These are phyloP conservation scores for Callyntrura sp. DNA, from an alignment of 2,888 invertebrate species.

Conservation along the genomic window DNA sequence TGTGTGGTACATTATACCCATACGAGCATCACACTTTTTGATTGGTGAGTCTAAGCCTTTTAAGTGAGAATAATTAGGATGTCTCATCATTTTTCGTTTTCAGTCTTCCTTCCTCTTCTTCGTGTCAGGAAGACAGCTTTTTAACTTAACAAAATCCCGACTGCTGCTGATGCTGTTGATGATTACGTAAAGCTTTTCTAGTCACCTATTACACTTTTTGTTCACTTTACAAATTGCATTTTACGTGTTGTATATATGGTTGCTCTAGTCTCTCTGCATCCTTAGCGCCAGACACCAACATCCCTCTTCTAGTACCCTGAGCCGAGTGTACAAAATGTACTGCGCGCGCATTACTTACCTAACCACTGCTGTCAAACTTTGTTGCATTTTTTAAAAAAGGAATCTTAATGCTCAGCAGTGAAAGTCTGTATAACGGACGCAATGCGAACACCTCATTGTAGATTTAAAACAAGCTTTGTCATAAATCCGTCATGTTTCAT, in stretches of 20 bases:
- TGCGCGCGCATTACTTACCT: background rate
- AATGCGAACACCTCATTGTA: background rate
- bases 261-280: no score
- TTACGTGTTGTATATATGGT: no score
- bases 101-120: constrained; percentile 45
- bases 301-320: background rate
- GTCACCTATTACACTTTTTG: background rate
- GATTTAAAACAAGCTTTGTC: background rate
- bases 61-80: constrained; percentile 69
- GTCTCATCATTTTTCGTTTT: constrained; percentile 57
- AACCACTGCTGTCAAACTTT: background rate
- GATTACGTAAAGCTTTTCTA: constrained; percentile 12
- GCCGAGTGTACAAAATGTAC: background rate
- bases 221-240: background rate
- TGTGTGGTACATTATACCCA: constrained; percentile 55
- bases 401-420: background rate
- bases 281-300: background rate
- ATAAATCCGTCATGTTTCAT: no score
- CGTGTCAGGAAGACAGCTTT: constrained; percentile 10
- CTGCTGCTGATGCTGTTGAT: background rate
- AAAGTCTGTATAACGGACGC: background rate
- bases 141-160: constrained; percentile 17
- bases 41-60: constrained; percentile 57
- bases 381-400: no score
- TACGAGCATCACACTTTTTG: constrained; percentile 61